Evolutionary conservation across 1,140 invertebrate genomes (phyloP).

Genomic region (Anoplophora glabripennis): DNA sequence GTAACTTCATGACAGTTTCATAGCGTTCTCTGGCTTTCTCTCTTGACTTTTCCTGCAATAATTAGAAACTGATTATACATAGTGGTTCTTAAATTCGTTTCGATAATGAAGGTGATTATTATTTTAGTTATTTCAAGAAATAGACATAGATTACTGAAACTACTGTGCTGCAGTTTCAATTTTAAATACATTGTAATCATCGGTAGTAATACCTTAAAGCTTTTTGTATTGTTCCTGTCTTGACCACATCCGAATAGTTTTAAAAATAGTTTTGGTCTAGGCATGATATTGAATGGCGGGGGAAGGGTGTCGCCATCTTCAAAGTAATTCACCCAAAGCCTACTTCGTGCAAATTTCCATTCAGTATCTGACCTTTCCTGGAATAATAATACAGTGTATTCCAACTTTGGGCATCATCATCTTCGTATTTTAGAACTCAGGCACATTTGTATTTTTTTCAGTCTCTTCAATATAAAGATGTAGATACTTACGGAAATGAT

Average conservation of each 20-base stretch:
- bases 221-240: conserved; percentile 58
- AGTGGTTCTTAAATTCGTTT: no score
- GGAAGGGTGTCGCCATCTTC: conserved; percentile 83
- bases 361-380: conserved; percentile 39
- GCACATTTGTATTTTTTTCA: background rate
- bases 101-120: no score
- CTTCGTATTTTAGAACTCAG: background rate
- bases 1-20: conserved; percentile 69
- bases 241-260: conserved; percentile 64
- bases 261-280: conserved; percentile 65
- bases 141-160: no score
- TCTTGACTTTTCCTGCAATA: conserved; percentile 27
- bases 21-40: conserved; percentile 25
- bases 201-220: conserved; percentile 66
- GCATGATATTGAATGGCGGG: conserved; percentile 81
- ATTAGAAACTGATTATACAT: background rate
- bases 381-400: no score
- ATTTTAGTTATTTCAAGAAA: no score
- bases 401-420: background rate
- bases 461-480: background rate
- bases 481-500: conserved; percentile 60
- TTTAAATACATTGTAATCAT: no score
- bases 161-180: no score
- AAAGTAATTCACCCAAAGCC: conserved; percentile 88
- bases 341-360: conserved; percentile 88